Base-by-base conservation (phyloP, 2,113 vertebrate species). In the Toxotes chatareus region DNA sequence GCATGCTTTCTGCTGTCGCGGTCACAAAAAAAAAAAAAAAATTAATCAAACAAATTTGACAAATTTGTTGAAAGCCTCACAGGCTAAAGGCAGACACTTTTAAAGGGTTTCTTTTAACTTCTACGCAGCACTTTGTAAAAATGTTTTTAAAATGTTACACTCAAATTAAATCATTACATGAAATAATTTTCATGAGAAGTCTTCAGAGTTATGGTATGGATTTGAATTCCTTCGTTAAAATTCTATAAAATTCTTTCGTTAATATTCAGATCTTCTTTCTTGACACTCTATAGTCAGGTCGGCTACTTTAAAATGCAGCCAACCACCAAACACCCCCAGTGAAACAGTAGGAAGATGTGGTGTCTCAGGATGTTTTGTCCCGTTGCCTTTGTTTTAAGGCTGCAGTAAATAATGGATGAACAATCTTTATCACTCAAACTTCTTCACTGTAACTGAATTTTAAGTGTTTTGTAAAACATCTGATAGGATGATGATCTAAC, bases 391-490 rank as follows among this genome's bases (percentile, higher is more conserved):
- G 27, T 46, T 62, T 63, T 36, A 31, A 57, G 3, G 47, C 56
- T 57, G 68, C 56, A 44, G 23, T 79, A 44, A 81, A 80, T 67
- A 73, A 80, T 73, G 51, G 57, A 73, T 80, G 47, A 83, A 34
- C 34, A 36, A 59, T 40, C 44, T 8, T 17, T 21, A 4, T 51
- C 32, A 38, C n/a, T 16, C 4, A 63, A n/a, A 23, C 40, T 19
- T 70, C 7, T 31, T 32, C 7, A 34, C 4, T 23, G 36, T 16
- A 75, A 76, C 27, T 44, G 27, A 38, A 7, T 17, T 17, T 42
- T 11, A 27, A 27, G 7, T 32, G 3, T 60, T 46, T 53, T 21
- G 7, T 67, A 9, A 67, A 67, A 32, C 27, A 32, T 19, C 16
- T 14, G 17, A 46, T 1, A 46, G n/a, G 32, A 11, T 56, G 34